Evolutionary conservation across 2,797 vertebrate species (phyloP).

Genomic region (Myotis planiceps): DNA sequence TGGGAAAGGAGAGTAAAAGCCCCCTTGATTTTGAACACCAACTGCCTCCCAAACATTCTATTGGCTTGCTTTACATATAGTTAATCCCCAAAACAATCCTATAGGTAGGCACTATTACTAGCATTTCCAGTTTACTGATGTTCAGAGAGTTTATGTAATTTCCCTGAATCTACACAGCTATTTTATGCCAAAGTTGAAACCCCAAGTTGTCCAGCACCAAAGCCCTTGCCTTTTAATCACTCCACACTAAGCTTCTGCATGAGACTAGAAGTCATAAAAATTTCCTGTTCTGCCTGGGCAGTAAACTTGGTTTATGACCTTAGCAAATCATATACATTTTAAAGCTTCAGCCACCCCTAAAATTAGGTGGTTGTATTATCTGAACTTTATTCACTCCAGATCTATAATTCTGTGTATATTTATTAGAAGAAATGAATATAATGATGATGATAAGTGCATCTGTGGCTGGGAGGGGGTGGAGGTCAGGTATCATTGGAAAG

Average conservation of each 20-base stretch:
- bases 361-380: neutral
- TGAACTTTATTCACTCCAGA: neutral
- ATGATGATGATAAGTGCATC: neutral
- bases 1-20: neutral
- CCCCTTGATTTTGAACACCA: neutral
- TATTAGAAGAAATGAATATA: neutral
- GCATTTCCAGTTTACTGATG: neutral
- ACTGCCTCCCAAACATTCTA: neutral
- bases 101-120: neutral
- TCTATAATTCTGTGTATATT: neutral
- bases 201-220: neutral
- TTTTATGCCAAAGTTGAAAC: neutral
- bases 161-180: neutral
- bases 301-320: neutral
- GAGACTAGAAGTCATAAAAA: neutral
- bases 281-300: neutral
- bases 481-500: neutral
- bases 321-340: neutral
- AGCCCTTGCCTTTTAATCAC: neutral
- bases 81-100: neutral
- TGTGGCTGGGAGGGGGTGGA: neutral
- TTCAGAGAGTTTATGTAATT: neutral
- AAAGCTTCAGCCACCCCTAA: neutral
- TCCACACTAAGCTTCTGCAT: neutral
- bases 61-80: neutral